Percentiles rank a stretch among this genome's conserved stretches.
phyloP scores from a whole-genome alignment of 2,797 vertebrate species.

The Gallinago nigripennis region DNA sequence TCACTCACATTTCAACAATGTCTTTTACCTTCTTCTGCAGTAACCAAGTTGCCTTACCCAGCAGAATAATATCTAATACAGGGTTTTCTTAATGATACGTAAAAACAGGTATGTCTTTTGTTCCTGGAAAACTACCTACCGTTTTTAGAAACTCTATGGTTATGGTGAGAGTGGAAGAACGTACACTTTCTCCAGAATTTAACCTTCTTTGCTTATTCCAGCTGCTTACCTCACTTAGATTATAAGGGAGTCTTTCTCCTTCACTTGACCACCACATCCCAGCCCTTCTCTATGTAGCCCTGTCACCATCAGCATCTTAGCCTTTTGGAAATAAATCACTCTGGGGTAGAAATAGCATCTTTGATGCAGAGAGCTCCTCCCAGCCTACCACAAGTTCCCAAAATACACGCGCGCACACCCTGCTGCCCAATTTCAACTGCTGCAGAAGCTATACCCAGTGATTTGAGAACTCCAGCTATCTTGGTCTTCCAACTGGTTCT shows the following conservation, averaged over 20 bases:
- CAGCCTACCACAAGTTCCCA: background rate
- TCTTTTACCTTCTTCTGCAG: background rate
- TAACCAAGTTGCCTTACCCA: background rate
- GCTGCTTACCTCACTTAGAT: background rate
- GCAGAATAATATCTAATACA: background rate
- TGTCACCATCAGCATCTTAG: background rate
- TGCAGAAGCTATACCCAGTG: background rate
- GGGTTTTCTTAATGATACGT: background rate
- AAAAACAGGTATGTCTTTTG: background rate
- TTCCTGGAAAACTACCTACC: background rate
- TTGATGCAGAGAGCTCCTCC: background rate
- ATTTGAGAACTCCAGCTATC: background rate
- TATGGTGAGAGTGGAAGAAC: background rate
- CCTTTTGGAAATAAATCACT: background rate
- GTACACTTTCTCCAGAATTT: background rate
- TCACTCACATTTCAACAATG: background rate
- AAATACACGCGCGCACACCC: background rate
- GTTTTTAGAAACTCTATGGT: background rate
- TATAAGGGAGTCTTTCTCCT: background rate
- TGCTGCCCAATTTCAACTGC: background rate
- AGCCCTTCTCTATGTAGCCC: background rate
- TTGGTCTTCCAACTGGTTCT: background rate
- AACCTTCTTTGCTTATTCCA: background rate
- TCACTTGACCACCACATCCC: background rate
- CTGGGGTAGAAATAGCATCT: background rate